These are phyloP conservation scores for Leuciscus waleckii DNA, from an alignment of 2,797 vertebrate genomes.

Conservation along the genomic window DNA sequence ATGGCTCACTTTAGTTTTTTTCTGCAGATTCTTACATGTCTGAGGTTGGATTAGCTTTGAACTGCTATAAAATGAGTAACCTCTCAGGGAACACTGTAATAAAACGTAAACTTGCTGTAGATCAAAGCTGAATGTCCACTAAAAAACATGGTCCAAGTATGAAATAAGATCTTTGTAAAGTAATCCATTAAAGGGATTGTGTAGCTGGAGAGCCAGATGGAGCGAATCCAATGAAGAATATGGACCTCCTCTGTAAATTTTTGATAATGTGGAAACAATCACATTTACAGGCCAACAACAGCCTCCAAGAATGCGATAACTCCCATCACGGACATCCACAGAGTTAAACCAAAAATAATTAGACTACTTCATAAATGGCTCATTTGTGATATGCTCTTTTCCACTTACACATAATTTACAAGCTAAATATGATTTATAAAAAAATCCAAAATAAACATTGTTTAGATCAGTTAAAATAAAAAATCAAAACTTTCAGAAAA, in stretches of 20 bases:
- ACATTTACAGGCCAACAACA: constrained; percentile 28
- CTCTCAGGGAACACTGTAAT: constrained; percentile 19
- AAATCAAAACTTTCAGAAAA: neutral
- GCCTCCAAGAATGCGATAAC: neutral
- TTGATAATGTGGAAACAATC: constrained; percentile 32
- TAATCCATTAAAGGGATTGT: constrained; percentile 27
- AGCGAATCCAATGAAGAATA: constrained; percentile 37
- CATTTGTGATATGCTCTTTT: neutral
- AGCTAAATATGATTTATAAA: neutral
- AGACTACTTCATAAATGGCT: neutral
- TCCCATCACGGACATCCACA: neutral
- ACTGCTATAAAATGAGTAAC: neutral
- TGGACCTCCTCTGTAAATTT: constrained; percentile 17
- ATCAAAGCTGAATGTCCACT: constrained; percentile 15
- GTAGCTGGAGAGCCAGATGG: constrained; percentile 36
- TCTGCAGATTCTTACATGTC: neutral
- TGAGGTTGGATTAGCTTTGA: neutral
- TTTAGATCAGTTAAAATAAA: neutral
- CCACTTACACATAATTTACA: neutral
- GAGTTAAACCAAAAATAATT: neutral
- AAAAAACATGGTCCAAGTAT: constrained; percentile 28
- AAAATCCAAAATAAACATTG: rapidly evolving
- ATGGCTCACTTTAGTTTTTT: constrained; percentile 5
- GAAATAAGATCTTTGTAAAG: constrained; percentile 38
- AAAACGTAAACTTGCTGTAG: constrained; percentile 20